These are phyloP conservation scores for Chiloscyllium punctatum DNA, from an alignment of 2,797 vertebrate genomes.

Conservation along the genomic window DNA sequence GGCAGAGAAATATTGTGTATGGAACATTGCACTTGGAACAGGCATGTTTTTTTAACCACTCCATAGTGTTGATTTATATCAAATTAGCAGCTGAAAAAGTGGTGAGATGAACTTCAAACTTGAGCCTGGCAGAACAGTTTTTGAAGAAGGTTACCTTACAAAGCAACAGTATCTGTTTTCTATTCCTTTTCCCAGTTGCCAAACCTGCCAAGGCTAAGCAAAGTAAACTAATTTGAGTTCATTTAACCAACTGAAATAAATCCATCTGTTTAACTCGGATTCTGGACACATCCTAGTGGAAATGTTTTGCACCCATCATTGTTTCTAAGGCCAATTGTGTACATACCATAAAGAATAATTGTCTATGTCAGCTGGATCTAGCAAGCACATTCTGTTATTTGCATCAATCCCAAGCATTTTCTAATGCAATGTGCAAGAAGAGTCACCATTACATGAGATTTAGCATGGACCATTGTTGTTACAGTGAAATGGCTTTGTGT, in stretches of 20 bases:
- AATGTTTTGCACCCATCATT: background rate
- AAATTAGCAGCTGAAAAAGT: slow-evolving; percentile 21
- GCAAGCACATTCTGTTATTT: no score
- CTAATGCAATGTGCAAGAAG: background rate
- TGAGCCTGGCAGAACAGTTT: background rate
- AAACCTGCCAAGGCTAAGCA: background rate
- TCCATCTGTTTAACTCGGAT: background rate
- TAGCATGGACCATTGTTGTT: background rate
- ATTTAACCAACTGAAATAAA: background rate
- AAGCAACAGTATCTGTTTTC: background rate
- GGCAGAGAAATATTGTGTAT: slow-evolving; percentile 72
- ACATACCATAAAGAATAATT: no score
- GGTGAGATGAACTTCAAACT: background rate
- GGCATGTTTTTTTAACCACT: background rate
- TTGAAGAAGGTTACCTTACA: background rate
- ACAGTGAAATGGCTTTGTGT: background rate
- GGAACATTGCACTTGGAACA: slow-evolving; percentile 64
- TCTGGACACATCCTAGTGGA: background rate
- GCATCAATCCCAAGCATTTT: background rate
- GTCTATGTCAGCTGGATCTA: no score
- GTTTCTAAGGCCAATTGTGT: background rate
- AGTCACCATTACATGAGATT: background rate
- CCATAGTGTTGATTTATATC: slow-evolving; percentile 9
- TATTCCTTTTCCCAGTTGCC: background rate
- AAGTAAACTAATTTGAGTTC: background rate